Conservation (phyloP, 1,140 invertebrate species). For the Brachionus plicatilis region DNA sequence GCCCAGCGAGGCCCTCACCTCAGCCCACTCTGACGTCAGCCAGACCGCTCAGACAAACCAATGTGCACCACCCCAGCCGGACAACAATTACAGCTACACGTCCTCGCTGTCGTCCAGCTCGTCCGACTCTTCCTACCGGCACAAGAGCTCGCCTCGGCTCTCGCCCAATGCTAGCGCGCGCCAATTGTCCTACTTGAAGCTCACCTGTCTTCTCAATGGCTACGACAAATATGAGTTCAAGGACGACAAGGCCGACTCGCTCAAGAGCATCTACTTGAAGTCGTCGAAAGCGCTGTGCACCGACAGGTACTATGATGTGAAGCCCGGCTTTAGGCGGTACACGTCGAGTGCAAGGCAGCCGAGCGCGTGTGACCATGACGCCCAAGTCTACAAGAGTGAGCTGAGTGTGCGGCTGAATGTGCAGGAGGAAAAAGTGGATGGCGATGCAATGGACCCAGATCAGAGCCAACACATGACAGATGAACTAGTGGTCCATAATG, state of each 20-base stretch:
- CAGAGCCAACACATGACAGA: neutral
- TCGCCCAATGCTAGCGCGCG: neutral
- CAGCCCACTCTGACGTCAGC: neutral
- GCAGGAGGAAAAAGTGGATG: neutral
- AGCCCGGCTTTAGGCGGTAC: neutral
- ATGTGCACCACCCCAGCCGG: neutral
- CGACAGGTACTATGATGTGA: constrained; percentile 3
- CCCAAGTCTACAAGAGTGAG: neutral
- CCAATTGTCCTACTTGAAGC: constrained; percentile 35
- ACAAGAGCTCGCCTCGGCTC: neutral
- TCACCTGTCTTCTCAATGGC: constrained; percentile 16
- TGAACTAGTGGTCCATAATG: neutral
- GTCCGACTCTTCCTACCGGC: neutral
- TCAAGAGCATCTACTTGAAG: constrained; percentile 19
- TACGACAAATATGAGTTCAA: neutral
- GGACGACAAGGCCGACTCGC: neutral
- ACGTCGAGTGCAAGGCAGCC: neutral
- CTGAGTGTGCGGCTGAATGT: neutral
- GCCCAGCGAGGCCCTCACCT: neutral
- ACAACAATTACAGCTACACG: constrained; percentile 12
- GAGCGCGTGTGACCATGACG: neutral
- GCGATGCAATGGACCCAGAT: neutral
- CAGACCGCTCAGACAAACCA: no score
- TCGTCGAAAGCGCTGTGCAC: neutral
- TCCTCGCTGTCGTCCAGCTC: neutral